Conservation (phyloP, 2,113 vertebrate species). For the Perca schrenkii region DNA sequence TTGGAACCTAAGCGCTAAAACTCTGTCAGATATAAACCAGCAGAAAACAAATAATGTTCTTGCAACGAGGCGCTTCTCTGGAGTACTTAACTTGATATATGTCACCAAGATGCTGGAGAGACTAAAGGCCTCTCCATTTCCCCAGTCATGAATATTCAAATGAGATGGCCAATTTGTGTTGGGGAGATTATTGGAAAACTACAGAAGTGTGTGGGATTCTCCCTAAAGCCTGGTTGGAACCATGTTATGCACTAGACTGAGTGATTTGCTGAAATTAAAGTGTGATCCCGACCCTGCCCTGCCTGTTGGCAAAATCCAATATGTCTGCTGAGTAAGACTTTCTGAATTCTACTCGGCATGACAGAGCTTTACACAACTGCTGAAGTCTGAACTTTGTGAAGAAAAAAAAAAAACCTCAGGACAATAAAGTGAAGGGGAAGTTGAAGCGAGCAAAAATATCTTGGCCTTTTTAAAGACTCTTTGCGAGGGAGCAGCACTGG, state of each 20-base stretch:
- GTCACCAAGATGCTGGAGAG: constrained; percentile 18
- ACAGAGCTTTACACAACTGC: constrained; percentile 40
- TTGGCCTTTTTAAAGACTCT: background rate
- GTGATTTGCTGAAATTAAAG: constrained; percentile 57
- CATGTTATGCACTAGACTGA: constrained; percentile 40
- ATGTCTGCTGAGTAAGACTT: constrained; percentile 65
- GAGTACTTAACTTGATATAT: constrained; percentile 57
- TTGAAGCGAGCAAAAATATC: background rate
- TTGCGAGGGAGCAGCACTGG: background rate
- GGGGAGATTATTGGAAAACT: constrained; percentile 61
- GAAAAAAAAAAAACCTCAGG: background rate
- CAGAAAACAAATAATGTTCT: constrained; percentile 48
- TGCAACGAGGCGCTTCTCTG: constrained; percentile 11
- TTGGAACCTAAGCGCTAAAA: background rate
- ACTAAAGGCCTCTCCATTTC: constrained; percentile 11
- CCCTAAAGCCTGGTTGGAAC: constrained; percentile 57
- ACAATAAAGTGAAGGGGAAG: background rate
- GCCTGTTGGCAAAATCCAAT: constrained; percentile 54
- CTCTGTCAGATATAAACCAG: background rate
- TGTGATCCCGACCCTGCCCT: constrained; percentile 41
- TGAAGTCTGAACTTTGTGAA: constrained; percentile 34
- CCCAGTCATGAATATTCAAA: constrained; percentile 68
- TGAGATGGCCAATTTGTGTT: constrained; percentile 64
- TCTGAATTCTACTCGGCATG: constrained; percentile 45
- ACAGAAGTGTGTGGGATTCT: constrained; percentile 40